Conservation (phyloP, 2,888 invertebrate species). For the Pemphredon lugubris region DNA sequence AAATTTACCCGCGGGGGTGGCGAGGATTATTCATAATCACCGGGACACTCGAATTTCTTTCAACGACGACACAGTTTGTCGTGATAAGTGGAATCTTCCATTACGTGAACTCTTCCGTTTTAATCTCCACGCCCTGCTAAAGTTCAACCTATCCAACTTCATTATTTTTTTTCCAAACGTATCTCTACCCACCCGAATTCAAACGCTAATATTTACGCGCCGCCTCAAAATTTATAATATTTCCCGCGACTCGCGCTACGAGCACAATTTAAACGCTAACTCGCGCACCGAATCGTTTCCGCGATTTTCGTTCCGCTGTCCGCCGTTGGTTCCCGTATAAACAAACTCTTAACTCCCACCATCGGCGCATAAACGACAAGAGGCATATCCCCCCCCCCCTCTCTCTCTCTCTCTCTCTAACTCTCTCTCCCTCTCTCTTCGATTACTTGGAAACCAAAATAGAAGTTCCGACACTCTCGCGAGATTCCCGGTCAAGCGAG, state of each 20-base stretch:
- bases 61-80: neutral
- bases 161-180: neutral
- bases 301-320: no score
- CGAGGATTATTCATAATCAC: neutral
- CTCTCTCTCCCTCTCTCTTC: neutral
- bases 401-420: neutral
- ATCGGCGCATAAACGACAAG: no score
- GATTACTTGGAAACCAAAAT: slow-evolving; percentile 30
- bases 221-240: no score
- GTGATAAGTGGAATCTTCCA: neutral
- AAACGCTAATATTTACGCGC: neutral
- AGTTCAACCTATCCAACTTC: neutral
- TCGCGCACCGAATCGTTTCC: no score
- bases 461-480: slow-evolving; percentile 16
- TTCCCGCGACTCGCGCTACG: no score
- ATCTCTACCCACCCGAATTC: neutral
- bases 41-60: neutral
- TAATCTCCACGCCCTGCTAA: neutral
- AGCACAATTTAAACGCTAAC: no score
- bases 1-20: neutral
- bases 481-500: neutral
- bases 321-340: no score
- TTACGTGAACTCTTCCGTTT: neutral
- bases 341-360: no score
- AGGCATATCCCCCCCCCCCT: neutral